These are phyloP conservation scores for Chiloscyllium punctatum DNA, from an alignment of 2,797 vertebrate species.

Conservation along the genomic window DNA sequence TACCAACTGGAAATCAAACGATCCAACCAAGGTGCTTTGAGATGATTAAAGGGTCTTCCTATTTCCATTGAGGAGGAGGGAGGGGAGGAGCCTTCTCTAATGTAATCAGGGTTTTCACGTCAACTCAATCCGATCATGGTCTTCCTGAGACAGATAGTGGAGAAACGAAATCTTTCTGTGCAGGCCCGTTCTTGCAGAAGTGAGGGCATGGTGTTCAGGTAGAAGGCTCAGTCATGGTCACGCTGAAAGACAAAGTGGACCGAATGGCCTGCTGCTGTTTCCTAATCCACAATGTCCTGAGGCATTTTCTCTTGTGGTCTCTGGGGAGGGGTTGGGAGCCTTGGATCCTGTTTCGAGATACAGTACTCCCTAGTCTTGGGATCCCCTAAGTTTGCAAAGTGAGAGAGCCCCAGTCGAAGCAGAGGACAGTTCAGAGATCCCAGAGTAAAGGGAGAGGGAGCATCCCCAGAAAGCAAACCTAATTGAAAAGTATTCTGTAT, in stretches of 20 bases:
- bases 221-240: no score
- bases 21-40: no score
- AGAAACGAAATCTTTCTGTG: neutral
- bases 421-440: neutral
- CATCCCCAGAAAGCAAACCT: neutral
- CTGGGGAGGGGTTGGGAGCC: no score
- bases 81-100: neutral
- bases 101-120: neutral
- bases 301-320: neutral
- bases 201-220: no score
- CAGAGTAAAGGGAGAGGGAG: no score
- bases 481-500: neutral
- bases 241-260: no score
- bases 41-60: no score
- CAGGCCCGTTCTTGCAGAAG: no score
- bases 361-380: neutral
- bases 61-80: no score
- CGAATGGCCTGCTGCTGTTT: no score
- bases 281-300: neutral
- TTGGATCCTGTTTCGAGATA: neutral
- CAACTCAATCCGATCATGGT: neutral
- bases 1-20: no score
- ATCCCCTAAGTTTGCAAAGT: neutral
- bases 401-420: neutral
- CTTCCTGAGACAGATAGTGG: neutral